phyloP scores from a whole-genome alignment of 2,113 vertebrate genomes.

The Chloebia gouldiae region DNA sequence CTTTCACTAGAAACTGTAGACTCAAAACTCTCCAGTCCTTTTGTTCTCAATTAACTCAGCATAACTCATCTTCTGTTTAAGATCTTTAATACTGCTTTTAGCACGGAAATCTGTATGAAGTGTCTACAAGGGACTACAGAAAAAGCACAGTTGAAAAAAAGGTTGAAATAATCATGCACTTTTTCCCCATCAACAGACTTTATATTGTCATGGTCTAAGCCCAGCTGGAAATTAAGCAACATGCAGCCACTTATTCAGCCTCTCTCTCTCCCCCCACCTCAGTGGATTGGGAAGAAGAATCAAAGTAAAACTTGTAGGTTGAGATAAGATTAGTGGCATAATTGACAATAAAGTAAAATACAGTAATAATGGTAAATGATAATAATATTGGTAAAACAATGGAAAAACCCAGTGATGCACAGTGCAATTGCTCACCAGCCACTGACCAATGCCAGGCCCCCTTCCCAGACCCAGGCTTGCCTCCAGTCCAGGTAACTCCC shows the following conservation, averaged over 20 bases:
- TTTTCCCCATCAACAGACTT: neutral
- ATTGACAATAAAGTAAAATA: neutral
- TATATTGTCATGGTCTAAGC: neutral
- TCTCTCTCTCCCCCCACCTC: neutral
- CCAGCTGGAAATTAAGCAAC: neutral
- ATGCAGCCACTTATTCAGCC: neutral
- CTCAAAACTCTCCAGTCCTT: neutral
- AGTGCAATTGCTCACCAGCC: neutral
- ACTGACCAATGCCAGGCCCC: neutral
- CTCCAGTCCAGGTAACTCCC: neutral
- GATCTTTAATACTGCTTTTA: neutral
- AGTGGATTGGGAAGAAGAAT: neutral
- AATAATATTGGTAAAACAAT: neutral
- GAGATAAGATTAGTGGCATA: neutral
- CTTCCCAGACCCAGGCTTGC: fast-evolving
- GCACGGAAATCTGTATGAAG: neutral
- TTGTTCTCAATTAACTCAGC: constrained; percentile 1
- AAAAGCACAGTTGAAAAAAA: neutral
- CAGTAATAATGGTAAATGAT: neutral
- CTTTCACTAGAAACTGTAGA: neutral
- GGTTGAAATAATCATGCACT: neutral
- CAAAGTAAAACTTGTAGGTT: neutral
- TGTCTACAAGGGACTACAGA: neutral
- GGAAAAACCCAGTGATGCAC: neutral
- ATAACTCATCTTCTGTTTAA: neutral